Conservation (phyloP, 23 tunicate genomes). For the Diplosoma virens region DNA sequence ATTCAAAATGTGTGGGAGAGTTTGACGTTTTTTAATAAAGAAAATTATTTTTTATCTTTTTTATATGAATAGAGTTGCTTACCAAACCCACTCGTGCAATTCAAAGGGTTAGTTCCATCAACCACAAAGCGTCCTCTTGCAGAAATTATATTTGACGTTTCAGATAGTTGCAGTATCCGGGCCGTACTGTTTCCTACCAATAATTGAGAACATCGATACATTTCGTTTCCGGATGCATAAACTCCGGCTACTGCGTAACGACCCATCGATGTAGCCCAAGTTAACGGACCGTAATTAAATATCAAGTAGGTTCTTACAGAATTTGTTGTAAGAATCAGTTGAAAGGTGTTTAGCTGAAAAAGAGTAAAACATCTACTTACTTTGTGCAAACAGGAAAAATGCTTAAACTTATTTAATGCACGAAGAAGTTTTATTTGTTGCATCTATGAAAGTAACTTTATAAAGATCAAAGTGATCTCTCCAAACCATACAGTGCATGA, state of each 20-base stretch:
- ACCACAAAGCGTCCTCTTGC: slow-evolving; percentile 4
- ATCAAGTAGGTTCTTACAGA: slow-evolving; percentile 22
- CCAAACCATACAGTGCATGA: no score
- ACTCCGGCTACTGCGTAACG: slow-evolving; percentile 45
- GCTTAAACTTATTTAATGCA: no score
- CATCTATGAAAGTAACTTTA: no score
- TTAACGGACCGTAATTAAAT: slow-evolving; percentile 23
- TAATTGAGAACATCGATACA: slow-evolving; percentile 22
- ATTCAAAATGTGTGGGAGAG: not conserved
- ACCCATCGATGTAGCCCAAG: slow-evolving; percentile 1
- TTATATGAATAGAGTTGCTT: not conserved
- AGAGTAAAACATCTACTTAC: no score
- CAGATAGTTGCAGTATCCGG: not conserved
- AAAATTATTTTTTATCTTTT: no score
- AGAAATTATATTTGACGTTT: not conserved
- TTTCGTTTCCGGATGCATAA: slow-evolving; percentile 5
- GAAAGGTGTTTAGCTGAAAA: slow-evolving; percentile 31
- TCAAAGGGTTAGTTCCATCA: slow-evolving; percentile 3
- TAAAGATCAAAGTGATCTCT: no score
- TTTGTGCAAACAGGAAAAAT: no score
- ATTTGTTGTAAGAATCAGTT: slow-evolving; percentile 35
- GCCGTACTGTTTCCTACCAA: not conserved
- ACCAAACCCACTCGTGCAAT: slow-evolving; percentile 2
- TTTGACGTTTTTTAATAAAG: no score
- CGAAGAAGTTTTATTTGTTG: no score